These are phyloP conservation scores for Campoletis raptor DNA, from an alignment of 2,888 invertebrate genomes.

Conservation along the genomic window DNA sequence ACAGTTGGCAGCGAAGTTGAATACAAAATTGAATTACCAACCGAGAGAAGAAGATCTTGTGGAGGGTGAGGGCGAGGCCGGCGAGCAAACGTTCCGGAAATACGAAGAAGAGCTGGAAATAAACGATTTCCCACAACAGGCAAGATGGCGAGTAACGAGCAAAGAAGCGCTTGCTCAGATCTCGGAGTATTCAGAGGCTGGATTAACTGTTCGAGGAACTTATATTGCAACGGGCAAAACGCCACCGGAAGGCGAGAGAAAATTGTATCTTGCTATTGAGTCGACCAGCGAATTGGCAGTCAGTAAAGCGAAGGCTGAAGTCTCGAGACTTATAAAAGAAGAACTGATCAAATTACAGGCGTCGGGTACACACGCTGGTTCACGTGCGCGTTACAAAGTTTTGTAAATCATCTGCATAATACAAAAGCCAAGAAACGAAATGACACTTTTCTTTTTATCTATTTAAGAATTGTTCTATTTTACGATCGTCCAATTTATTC, in stretches of 20 bases:
- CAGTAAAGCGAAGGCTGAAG: constrained; percentile 98
- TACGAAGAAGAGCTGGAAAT: constrained; percentile 99
- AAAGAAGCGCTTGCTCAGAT: constrained; percentile 99
- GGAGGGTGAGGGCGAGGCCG: constrained; percentile 89
- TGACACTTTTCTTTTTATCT: constrained; percentile 40
- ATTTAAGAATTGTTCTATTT: constrained; percentile 46
- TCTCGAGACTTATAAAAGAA: constrained; percentile 98
- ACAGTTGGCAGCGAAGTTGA: constrained; percentile 98
- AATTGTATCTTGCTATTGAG: constrained; percentile 99
- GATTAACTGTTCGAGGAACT: constrained; percentile 99
- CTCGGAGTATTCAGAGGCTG: constrained; percentile 99
- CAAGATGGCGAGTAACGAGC: constrained; percentile 98
- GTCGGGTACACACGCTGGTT: constrained; percentile 92
- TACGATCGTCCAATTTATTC: constrained; percentile 31
- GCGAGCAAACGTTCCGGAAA: constrained; percentile 91
- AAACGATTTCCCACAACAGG: constrained; percentile 99
- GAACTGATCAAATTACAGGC: constrained; percentile 97
- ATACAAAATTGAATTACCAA: constrained; percentile 98
- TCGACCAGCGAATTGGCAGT: constrained; percentile 98
- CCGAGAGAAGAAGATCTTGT: constrained; percentile 93
- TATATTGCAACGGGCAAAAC: constrained; percentile 95
- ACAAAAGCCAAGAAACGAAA: constrained; percentile 57
- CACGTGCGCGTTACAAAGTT: constrained; percentile 98
- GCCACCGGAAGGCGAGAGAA: constrained; percentile 97
- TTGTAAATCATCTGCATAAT: constrained; percentile 86